A percentile compares a stretch with the other conserved stretches of the same genome.
Evolutionary conservation across 1,140 invertebrate species (phyloP).

Genomic region (Parapsyche elsis): DNA sequence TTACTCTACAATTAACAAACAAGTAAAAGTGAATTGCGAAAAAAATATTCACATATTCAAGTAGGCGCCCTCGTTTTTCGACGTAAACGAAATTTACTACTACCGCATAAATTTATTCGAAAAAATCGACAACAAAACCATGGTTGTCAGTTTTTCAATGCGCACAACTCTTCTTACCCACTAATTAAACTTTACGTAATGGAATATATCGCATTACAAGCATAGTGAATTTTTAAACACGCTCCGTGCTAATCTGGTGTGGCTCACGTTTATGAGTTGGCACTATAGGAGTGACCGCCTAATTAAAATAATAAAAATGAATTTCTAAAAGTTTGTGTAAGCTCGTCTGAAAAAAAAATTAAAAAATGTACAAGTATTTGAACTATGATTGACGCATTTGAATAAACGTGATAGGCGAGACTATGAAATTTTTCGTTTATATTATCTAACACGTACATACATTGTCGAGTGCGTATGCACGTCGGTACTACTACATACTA

Average conservation of each 20-base stretch:
- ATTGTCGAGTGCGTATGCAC: not conserved
- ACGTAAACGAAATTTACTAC: conserved; percentile 23
- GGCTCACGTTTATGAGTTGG: not conserved
- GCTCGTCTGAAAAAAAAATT: not conserved
- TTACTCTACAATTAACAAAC: not conserved
- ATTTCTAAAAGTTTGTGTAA: too few species aligned
- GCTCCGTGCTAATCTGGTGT: not conserved
- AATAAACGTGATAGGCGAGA: conserved; percentile 37
- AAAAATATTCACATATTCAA: conserved; percentile 20
- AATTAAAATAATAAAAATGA: too few species aligned
- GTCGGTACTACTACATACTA: not conserved
- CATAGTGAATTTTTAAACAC: not conserved
- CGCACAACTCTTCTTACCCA: too few species aligned
- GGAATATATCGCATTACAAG: not conserved
- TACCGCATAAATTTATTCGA: not conserved
- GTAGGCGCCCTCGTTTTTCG: conserved; percentile 9
- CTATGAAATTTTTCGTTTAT: not conserved
- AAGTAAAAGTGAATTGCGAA: conserved; percentile 2
- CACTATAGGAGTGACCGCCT: not conserved
- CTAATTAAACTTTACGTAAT: too few species aligned
- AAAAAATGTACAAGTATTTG: not conserved
- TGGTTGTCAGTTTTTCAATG: too few species aligned
- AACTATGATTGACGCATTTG: conserved; percentile 15
- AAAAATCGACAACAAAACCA: not conserved
- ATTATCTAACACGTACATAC: not conserved